Evolutionary conservation across 2,797 vertebrate genomes (phyloP).

Genomic region (Silurus aristotelis): DNA sequence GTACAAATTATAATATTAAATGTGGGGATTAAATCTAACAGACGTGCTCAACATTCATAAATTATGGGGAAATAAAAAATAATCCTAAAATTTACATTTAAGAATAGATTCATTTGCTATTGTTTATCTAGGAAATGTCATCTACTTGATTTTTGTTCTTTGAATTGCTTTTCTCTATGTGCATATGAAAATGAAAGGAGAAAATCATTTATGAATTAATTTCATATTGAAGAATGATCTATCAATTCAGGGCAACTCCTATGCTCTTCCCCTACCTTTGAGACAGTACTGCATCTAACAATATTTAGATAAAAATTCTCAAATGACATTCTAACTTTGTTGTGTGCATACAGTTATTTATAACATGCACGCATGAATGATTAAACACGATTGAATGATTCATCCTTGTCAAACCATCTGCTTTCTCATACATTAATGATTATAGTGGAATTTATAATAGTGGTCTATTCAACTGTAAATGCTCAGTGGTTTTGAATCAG

Average conservation of each 20-base stretch:
- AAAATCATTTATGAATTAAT: neutral
- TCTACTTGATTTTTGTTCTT: neutral
- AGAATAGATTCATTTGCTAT: no score
- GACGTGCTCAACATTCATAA: no score
- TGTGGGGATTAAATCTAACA: no score
- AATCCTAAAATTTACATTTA: no score
- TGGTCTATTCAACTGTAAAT: slow-evolving; percentile 39
- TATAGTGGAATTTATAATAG: slow-evolving; percentile 46
- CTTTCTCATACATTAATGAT: slow-evolving; percentile 56
- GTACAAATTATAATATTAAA: no score
- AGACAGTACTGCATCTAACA: neutral
- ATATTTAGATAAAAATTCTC: neutral
- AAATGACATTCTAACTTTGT: neutral
- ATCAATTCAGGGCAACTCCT: neutral
- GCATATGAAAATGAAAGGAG: neutral
- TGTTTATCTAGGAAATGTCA: neutral
- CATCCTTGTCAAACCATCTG: neutral
- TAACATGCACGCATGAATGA: neutral
- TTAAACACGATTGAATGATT: neutral
- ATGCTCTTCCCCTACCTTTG: neutral
- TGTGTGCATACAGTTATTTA: neutral
- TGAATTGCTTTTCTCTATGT: neutral
- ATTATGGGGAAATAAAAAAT: no score
- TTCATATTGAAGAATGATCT: neutral
- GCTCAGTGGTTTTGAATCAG: neutral